Base-by-base conservation (phyloP, 2,797 vertebrate species). In the Avahi laniger region DNA sequence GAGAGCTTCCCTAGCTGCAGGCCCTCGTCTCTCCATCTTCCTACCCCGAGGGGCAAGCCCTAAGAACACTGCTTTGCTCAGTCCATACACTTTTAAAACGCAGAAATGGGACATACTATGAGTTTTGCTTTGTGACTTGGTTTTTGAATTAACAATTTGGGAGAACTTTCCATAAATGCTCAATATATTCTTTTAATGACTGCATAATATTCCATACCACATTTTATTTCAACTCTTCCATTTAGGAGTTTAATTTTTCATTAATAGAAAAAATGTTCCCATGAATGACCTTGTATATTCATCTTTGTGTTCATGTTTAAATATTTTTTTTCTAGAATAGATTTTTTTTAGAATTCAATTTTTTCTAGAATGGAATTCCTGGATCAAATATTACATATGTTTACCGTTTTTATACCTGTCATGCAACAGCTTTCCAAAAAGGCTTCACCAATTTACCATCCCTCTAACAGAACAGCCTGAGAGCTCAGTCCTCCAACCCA, bases 171-270 rank as follows among this genome's bases (percentile, higher is more conserved):
- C 48, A 10, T 67, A 80, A 76, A 88, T 7, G 1, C 33, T 57
- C 20, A 12, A 30, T 73, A 38, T 80, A 35, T 57, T 91, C 59
- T 89, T 86, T 83, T 87, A 72, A 73, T 1, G 43, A 52, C 13
- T 57, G 28, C 14, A 46, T 52, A 78, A 11, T 84, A 57, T 94
- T 86, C 59, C 8, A 18, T 22, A 70, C 7, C 24, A 69, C 57
- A 41, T n/a, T 79, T 89, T 90, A 67, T 80, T 94, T 82, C 65
- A 61, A 33, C 14, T 89, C 46, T 78, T 73, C 41, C 12, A 57
- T 59, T 93, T 88, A 65, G 30, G 28, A 85, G 20, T 92, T 20
- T 83, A 69, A 43, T 88, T 93, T 86, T 89, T 93, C 20, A 89
- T 80, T 65, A 46, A n/a, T 46, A 75, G n/a, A 73, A 94, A 94